Evolutionary conservation across 2,113 vertebrate genomes (phyloP).

Genomic region (Calypte anna): DNA sequence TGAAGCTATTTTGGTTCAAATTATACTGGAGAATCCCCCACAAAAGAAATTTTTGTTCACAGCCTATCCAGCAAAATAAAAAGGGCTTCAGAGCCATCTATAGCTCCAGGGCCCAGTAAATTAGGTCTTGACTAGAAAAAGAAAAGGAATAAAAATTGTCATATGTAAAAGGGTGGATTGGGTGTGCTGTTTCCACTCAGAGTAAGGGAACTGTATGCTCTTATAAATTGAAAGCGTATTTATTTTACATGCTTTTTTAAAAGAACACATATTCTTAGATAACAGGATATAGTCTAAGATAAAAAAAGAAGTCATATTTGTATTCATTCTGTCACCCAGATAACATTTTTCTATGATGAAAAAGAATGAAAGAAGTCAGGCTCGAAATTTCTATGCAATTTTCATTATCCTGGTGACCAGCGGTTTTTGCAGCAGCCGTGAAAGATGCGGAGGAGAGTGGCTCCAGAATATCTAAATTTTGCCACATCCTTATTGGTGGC

Average conservation of each 20-base stretch:
- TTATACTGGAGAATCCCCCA: conserved; percentile 15
- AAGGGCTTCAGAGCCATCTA: not conserved
- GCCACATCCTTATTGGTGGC: not conserved
- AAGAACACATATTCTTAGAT: not conserved
- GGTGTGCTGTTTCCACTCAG: not conserved
- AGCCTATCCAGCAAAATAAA: not conserved
- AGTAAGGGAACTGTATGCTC: not conserved
- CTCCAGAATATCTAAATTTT: not conserved
- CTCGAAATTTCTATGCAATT: not conserved
- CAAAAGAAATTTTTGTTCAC: conserved; percentile 42
- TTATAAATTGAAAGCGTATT: not conserved
- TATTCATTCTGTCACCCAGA: not conserved
- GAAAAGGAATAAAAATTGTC: conserved; percentile 19
- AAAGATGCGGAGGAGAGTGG: not conserved
- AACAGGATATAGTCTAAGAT: not conserved
- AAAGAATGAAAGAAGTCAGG: not conserved
- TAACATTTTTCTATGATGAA: not conserved
- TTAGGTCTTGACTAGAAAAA: conserved; percentile 42
- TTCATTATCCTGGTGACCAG: not conserved
- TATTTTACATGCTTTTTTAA: not conserved
- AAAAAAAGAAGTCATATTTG: not conserved
- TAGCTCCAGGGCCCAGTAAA: conserved; percentile 36
- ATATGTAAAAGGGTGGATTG: not conserved
- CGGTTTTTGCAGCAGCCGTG: not conserved
- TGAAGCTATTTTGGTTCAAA: conserved; percentile 46